These are phyloP conservation scores for Enteromius radiatus DNA, from an alignment of 2,797 vertebrate genomes.

Conservation along the genomic window DNA sequence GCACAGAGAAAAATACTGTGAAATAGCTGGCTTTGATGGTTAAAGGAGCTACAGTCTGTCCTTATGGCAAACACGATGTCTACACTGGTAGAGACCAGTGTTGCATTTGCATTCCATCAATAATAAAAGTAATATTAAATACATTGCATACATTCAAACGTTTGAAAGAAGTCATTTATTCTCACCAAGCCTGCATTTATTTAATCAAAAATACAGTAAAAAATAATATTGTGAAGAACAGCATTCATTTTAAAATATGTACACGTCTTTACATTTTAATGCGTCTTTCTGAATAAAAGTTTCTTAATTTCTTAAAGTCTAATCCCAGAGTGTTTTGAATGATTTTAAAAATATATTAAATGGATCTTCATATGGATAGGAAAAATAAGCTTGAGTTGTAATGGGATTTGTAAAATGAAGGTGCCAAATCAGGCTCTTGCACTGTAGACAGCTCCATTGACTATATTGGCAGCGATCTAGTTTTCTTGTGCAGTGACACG, in stretches of 20 bases:
- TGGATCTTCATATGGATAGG: not conserved
- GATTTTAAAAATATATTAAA: not conserved
- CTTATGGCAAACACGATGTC: not conserved
- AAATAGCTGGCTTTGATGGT: conserved; percentile 21
- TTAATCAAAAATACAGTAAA: not conserved
- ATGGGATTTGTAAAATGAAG: not conserved
- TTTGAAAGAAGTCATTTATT: not conserved
- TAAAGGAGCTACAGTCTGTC: not conserved
- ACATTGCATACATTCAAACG: not conserved
- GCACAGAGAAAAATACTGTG: not conserved
- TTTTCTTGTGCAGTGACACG: not conserved
- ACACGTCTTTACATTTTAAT: too few relatives aligned
- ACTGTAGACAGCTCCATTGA: not conserved
- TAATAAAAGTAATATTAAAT: not conserved
- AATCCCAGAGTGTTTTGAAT: not conserved
- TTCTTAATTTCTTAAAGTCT: not conserved
- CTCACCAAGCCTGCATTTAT: not conserved
- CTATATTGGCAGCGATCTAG: not conserved
- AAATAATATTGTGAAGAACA: not conserved
- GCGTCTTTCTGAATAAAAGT: not conserved
- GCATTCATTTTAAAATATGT: too few relatives aligned
- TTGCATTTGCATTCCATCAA: not conserved
- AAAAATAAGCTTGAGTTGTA: not conserved
- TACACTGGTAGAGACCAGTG: not conserved
- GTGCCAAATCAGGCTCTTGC: not conserved